These are phyloP conservation scores for Aurelia aurita DNA, from an alignment of 30 jellyfish, hydroid and myxozoan species.

Conservation along the genomic window DNA sequence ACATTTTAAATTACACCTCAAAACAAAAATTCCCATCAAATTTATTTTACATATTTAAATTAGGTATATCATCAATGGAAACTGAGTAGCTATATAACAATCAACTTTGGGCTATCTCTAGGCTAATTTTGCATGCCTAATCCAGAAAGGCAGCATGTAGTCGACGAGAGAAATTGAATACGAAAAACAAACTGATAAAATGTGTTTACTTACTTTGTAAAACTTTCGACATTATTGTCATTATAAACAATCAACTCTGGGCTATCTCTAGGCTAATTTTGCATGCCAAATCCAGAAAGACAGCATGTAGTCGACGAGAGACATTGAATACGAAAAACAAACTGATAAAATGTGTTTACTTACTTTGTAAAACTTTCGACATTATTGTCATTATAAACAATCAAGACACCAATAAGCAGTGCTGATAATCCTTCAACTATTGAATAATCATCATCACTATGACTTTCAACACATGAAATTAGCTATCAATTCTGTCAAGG, in stretches of 20 bases:
- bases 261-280: no score
- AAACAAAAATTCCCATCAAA: no score
- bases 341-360: background rate
- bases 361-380: constrained; percentile 91
- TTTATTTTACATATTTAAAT: no score
- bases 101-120: constrained; percentile 16
- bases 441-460: constrained; percentile 78
- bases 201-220: constrained; percentile 69
- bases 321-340: background rate
- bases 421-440: constrained; percentile 96
- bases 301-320: background rate
- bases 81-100: no score
- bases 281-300: no score
- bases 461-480: constrained; percentile 89
- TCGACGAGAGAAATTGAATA: background rate
- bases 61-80: no score
- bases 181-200: background rate
- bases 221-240: constrained; percentile 82
- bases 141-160: no score
- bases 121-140: no score
- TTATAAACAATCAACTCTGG: constrained; percentile 93
- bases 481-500: constrained; percentile 67
- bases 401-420: constrained; percentile 90
- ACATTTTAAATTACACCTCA: no score
- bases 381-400: constrained; percentile 85